phyloP scores from a whole-genome alignment of 1,140 invertebrate species.

The Marisa cornuarietis region DNA sequence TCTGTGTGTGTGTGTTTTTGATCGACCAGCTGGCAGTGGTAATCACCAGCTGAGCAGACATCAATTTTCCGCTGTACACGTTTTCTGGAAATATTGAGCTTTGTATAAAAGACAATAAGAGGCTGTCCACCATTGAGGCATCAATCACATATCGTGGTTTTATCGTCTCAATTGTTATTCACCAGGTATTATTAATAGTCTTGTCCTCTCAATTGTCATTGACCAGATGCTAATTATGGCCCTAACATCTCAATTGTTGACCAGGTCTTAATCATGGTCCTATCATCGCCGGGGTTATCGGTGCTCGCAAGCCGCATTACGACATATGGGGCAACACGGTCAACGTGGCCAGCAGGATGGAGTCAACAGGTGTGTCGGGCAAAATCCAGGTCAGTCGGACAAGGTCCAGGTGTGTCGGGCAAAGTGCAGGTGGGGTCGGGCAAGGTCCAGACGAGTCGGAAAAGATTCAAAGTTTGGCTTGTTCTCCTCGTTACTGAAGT shows the following conservation, averaged over 20 bases:
- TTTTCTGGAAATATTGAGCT: too few relatives aligned
- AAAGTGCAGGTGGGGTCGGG: conserved; percentile 81
- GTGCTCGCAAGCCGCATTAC: conserved; percentile 79
- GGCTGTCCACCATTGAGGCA: too few relatives aligned
- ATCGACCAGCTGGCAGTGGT: too few relatives aligned
- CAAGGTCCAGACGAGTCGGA: not conserved
- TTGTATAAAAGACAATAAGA: too few relatives aligned
- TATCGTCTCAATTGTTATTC: not conserved
- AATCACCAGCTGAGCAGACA: too few relatives aligned
- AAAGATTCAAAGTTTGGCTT: too few relatives aligned
- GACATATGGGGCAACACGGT: conserved; percentile 83
- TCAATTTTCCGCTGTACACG: too few relatives aligned
- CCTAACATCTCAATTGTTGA: not conserved
- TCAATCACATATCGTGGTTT: too few relatives aligned
- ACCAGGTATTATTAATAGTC: not conserved
- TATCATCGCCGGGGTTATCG: conserved; percentile 88
- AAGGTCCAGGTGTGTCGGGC: conserved; percentile 71
- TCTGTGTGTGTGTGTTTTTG: too few relatives aligned
- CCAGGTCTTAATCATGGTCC: conserved; percentile 70
- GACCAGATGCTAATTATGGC: not conserved
- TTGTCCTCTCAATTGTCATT: not conserved
- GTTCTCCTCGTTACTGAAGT: too few relatives aligned
- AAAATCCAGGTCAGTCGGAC: conserved; percentile 81
- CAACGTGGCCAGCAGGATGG: conserved; percentile 94
- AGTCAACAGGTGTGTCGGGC: conserved; percentile 90